These are phyloP conservation scores for Galaxea fascicularis DNA, from an alignment of 92 coral and sea anemone genomes.

Conservation along the genomic window DNA sequence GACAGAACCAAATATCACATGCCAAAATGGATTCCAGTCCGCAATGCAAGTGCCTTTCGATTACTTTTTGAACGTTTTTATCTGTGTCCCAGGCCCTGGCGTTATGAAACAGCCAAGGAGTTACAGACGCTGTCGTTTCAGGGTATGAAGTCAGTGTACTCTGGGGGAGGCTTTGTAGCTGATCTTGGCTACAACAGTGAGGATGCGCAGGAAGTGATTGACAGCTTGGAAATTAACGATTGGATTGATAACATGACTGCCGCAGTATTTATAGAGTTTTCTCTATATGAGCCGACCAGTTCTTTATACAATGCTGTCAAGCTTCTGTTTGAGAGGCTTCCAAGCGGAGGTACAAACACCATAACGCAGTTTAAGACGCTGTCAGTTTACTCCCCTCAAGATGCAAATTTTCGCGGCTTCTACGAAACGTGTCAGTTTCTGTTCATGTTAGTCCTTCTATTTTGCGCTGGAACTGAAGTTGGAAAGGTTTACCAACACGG, in stretches of 20 bases:
- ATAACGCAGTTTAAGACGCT: conserved; percentile 70
- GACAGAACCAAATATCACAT: conserved; percentile 74
- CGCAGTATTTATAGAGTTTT: conserved; percentile 79
- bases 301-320: conserved; percentile 73
- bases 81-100: conserved; percentile 87
- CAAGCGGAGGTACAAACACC: conserved; percentile 72
- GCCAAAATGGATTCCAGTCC: conserved; percentile 74
- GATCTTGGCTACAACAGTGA: conserved; percentile 82
- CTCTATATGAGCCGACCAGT: conserved; percentile 77
- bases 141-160: conserved; percentile 62
- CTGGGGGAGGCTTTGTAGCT: conserved; percentile 88
- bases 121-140: conserved; percentile 62
- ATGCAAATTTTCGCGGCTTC: conserved; percentile 69
- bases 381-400: conserved; percentile 74
- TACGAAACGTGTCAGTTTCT: conserved; percentile 82
- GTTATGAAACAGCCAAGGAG: conserved; percentile 62
- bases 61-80: conserved; percentile 36
- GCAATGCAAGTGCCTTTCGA: conserved; percentile 35
- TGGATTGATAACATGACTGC: conserved; percentile 86
- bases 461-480: conserved; percentile 70
- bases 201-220: conserved; percentile 68
- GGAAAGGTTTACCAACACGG: conserved; percentile 77
- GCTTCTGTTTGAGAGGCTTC: conserved; percentile 74
- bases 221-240: conserved; percentile 63
- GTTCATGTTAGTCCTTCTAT: conserved; percentile 70